phyloP scores from a whole-genome alignment of 2,888 invertebrate species.

The Trissolcus japonicus region DNA sequence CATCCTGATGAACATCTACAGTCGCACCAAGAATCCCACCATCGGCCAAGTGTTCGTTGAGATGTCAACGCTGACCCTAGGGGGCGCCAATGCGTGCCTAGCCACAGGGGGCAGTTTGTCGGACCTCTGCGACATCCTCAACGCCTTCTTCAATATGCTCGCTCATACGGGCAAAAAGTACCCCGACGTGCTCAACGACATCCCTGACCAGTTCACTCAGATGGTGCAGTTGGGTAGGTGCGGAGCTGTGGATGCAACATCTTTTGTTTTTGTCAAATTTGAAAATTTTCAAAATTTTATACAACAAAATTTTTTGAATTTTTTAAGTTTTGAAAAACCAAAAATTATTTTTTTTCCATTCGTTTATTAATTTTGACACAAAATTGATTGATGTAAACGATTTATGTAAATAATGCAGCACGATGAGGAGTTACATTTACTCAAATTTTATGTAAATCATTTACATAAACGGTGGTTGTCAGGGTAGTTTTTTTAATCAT shows the following conservation, averaged over 20 bases:
- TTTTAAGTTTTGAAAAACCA: no score
- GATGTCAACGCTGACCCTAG: conserved; percentile 68
- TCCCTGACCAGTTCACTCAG: conserved; percentile 73
- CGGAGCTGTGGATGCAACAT: not conserved
- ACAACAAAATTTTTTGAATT: no score
- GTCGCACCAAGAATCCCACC: conserved; percentile 72
- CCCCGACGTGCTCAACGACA: conserved; percentile 70
- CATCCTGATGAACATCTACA: conserved; percentile 76
- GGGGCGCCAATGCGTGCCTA: conserved; percentile 69
- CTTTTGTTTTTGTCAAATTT: no score
- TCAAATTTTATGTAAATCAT: no score
- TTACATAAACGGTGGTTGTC: no score
- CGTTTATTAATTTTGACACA: no score
- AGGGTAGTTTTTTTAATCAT: no score
- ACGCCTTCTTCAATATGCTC: conserved; percentile 82
- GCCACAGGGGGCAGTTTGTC: conserved; percentile 75
- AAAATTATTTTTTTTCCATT: no score
- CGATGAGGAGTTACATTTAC: no score
- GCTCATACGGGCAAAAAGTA: conserved; percentile 83
- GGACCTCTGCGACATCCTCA: conserved; percentile 83
- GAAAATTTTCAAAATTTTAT: no score
- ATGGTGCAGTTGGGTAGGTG: conserved; percentile 75
- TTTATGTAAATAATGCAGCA: no score
- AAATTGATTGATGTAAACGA: no score
- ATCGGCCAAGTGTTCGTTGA: conserved; percentile 68